These are phyloP conservation scores for Ophiodon elongatus DNA, from an alignment of 2,113 vertebrate genomes.

Conservation along the genomic window DNA sequence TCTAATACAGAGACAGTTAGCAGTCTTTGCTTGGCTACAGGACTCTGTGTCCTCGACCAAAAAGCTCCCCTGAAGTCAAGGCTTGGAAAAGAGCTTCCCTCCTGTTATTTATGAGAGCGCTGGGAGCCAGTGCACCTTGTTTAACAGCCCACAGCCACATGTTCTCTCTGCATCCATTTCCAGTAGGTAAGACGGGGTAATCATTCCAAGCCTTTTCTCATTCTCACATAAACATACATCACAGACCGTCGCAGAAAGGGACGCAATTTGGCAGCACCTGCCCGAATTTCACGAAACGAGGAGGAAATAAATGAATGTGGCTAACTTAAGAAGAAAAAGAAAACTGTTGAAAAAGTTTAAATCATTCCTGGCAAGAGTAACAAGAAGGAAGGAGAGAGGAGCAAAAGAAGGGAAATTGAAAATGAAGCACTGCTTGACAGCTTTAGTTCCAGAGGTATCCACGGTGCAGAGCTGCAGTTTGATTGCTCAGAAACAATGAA, in stretches of 20 bases:
- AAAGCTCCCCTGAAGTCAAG: slow-evolving; percentile 30
- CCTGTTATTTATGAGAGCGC: slow-evolving; percentile 68
- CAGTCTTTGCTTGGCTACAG: not conserved
- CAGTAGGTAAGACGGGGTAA: slow-evolving; percentile 59
- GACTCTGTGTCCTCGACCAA: slow-evolving; percentile 20
- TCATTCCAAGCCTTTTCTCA: slow-evolving; percentile 64
- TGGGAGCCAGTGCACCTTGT: slow-evolving; percentile 61
- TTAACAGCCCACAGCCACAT: slow-evolving; percentile 67
- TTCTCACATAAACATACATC: slow-evolving; percentile 65
- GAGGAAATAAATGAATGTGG: slow-evolving; percentile 51
- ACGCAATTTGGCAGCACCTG: slow-evolving; percentile 61
- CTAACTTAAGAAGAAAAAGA: slow-evolving; percentile 35
- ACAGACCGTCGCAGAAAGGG: slow-evolving; percentile 17
- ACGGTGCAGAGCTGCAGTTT: slow-evolving; percentile 20
- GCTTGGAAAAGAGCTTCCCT: slow-evolving; percentile 31
- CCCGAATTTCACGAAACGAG: slow-evolving; percentile 25
- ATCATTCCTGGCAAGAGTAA: slow-evolving; percentile 46
- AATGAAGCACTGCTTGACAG: slow-evolving; percentile 59
- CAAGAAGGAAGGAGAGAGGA: slow-evolving; percentile 22
- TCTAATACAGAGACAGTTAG: not conserved
- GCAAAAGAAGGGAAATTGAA: slow-evolving; percentile 25
- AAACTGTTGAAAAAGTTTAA: slow-evolving; percentile 44
- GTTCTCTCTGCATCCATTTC: slow-evolving; percentile 62
- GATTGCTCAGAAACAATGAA: slow-evolving; percentile 46
- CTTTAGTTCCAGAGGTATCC: slow-evolving; percentile 36